Percentiles rank a stretch among this genome's conserved stretches.
These are phyloP conservation scores for Chanos chanos DNA, from an alignment of 2,797 vertebrate genomes.

Conservation along the genomic window DNA sequence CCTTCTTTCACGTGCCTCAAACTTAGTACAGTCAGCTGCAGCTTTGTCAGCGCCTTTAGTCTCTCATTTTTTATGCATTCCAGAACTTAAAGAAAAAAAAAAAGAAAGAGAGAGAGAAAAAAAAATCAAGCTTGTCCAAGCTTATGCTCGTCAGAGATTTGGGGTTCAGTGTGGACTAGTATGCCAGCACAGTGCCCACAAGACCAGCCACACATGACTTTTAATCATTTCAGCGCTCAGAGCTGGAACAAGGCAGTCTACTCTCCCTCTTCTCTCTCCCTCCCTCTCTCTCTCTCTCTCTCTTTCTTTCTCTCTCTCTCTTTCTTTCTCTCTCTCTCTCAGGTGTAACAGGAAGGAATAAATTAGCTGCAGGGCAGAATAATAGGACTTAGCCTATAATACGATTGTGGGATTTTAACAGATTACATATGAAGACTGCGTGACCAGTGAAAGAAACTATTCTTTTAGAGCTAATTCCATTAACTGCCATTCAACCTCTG, in stretches of 20 bases:
- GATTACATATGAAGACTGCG: slow-evolving; percentile 28
- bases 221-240: slow-evolving; percentile 13
- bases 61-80: no score
- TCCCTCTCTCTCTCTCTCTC: slow-evolving; percentile 45
- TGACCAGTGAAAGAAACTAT: slow-evolving; percentile 10
- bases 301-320: slow-evolving; percentile 50
- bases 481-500: background rate
- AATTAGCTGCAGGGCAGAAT: slow-evolving; percentile 55
- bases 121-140: background rate
- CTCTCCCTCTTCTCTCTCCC: slow-evolving; percentile 3
- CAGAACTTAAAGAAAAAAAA: slow-evolving; percentile 13
- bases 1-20: no score
- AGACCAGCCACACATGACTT: slow-evolving; percentile 18
- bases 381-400: slow-evolving; percentile 36
- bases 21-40: no score
- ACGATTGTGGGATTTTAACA: slow-evolving; percentile 35
- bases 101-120: slow-evolving; percentile 6
- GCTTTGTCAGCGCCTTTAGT: no score
- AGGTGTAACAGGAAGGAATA: slow-evolving; percentile 25
- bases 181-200: background rate
- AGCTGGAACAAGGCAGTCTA: slow-evolving; percentile 5
- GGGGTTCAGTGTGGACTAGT: background rate
- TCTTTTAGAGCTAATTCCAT: slow-evolving; percentile 26
- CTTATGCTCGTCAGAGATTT: slow-evolving; percentile 11
- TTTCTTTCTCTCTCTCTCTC: background rate